Base-by-base conservation (phyloP, 2,797 vertebrate species). In the Sebastes steindachneri region DNA sequence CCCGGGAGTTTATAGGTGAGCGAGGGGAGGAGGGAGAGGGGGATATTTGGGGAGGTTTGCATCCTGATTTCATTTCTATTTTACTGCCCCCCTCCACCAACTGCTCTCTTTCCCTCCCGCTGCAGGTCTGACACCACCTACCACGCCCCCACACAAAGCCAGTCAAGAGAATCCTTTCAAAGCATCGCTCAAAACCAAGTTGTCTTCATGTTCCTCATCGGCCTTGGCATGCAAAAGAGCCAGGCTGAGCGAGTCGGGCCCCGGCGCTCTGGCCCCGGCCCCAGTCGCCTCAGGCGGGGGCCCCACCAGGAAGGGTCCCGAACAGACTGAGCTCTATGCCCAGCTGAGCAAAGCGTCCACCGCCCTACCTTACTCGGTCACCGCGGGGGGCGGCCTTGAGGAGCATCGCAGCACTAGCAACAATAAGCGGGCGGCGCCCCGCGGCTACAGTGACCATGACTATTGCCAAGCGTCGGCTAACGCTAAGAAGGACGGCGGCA, bases 121-220 rank as follows among this genome's bases (percentile, higher is more conserved):
- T 73, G 60, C 93, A 99, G 98, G 98, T 97, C 97, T 99, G 97
- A 99, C 98, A 97, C 98, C 98, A 96, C 98, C 98, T 94, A 99
- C 98, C 53, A 99, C 98, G 96, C 98, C 98, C 97, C 98, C 98
- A 97, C 98, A 99, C 95, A 99, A 99, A 97, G 95, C 97, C 96
- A 99, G 97, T 96, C 98, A 98, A 97, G 98, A 99, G 96, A 99
- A 97, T 95, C 97, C 97, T 96, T 99, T 99, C 90, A 97, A 98
- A 97, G 96, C 97, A 97, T 99, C 97, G 95, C 96, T 98, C 91
- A 99, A 98, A 96, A 96, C 89, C 95, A 99, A 98, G 97, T 96
- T 95, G 94, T 95, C 97, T 94, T 97, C 98, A 96, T 98, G 97
- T 95, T 97, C 97, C 95, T 96, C 97, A 92, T 95, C 96, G 84